phyloP scores from a whole-genome alignment of 53 echinoderm and acorn worm species.

The Antedon mediterranea region DNA sequence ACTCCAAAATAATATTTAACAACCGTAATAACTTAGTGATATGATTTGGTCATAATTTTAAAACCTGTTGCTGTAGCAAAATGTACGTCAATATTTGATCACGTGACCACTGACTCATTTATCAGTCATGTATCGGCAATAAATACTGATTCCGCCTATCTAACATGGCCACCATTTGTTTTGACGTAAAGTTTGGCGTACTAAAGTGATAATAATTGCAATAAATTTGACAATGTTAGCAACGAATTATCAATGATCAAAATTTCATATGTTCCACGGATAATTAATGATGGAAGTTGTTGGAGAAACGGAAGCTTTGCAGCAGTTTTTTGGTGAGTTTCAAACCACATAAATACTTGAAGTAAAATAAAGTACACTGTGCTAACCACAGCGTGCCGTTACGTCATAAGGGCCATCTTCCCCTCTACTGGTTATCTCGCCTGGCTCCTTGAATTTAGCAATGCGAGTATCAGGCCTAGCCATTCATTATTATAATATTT shows the following conservation, averaged over 20 bases:
- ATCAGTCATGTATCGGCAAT: not conserved
- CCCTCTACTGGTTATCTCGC: not conserved
- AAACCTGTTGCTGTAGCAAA: not conserved
- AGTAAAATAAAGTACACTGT: not conserved
- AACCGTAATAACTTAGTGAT: not conserved
- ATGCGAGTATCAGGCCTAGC: not conserved
- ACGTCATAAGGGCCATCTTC: not conserved
- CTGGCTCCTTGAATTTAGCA: not conserved
- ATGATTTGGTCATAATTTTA: not conserved
- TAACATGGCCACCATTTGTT: not conserved
- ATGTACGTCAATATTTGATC: not conserved
- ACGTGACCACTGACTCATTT: not conserved
- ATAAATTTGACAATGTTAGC: not conserved
- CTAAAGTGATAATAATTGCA: not conserved
- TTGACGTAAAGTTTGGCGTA: not conserved
- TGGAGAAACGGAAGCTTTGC: constrained; percentile 41
- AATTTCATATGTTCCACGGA: not conserved
- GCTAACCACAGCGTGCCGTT: not conserved
- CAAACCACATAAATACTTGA: not conserved
- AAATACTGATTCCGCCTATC: not conserved
- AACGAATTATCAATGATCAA: not conserved
- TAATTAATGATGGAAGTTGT: constrained; percentile 30
- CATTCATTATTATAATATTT: too few species aligned
- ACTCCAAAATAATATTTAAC: not conserved
- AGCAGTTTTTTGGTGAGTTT: constrained; percentile 38